Evolutionary conservation across 2,888 invertebrate species (phyloP).

Genomic region (Himalopsyche japonica): DNA sequence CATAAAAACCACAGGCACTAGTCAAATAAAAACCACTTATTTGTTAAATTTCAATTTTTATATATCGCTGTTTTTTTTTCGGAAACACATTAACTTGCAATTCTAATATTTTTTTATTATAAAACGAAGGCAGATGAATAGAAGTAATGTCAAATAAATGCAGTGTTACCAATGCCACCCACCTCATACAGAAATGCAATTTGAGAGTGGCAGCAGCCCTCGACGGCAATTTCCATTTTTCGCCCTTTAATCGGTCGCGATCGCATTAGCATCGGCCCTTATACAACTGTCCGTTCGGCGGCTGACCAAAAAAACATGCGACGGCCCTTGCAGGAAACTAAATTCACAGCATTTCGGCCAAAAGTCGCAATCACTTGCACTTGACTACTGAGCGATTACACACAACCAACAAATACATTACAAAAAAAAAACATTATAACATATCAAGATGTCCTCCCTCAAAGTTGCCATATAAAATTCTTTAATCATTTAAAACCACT

Average conservation of each 20-base stretch:
- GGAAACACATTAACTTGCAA: too few relatives aligned
- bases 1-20: too few relatives aligned
- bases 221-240: conserved; percentile 10
- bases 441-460: too few relatives aligned
- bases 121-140: too few relatives aligned
- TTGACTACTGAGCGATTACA: neutral
- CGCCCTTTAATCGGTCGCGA: conserved; percentile 39
- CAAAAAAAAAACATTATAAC: neutral
- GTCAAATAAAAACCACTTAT: too few relatives aligned
- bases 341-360: neutral
- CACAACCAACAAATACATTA: neutral
- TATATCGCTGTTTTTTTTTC: too few relatives aligned
- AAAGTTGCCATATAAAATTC: too few relatives aligned
- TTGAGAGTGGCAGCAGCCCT: neutral
- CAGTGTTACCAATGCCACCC: too few relatives aligned
- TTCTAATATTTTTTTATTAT: too few relatives aligned
- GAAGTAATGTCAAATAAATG: too few relatives aligned
- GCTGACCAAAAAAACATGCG: conserved; percentile 14
- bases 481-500: too few relatives aligned
- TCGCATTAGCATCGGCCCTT: conserved; percentile 40
- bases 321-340: neutral
- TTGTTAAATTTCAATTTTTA: too few relatives aligned
- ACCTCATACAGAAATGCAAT: neutral
- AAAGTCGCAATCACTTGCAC: neutral
- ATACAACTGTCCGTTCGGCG: conserved; percentile 40